Conservation (phyloP, 2,113 vertebrate genomes). For the Corythoichthys intestinalis region DNA sequence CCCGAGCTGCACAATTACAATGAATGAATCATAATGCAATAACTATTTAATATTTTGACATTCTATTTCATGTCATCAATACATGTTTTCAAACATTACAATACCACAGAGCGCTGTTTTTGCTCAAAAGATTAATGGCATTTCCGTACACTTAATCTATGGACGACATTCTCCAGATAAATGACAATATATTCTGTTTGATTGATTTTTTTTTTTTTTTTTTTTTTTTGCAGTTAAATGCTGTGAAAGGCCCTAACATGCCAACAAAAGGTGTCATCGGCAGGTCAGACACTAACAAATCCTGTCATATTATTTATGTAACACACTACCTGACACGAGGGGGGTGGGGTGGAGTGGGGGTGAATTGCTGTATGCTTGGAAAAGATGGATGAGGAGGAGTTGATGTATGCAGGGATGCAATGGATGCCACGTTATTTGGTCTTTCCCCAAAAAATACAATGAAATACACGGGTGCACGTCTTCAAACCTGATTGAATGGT, state of each 20-base stretch:
- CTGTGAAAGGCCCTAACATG: conserved; percentile 15
- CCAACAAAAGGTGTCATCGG: conserved; percentile 58
- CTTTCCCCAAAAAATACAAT: background rate
- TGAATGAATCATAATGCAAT: no score
- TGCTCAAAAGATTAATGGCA: no score
- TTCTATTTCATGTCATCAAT: no score
- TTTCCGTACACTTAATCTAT: no score
- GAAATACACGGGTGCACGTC: background rate
- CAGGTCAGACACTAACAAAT: conserved; percentile 58
- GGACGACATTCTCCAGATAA: conserved; percentile 1
- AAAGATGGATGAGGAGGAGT: background rate
- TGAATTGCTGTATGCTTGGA: background rate
- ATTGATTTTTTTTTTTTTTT: background rate
- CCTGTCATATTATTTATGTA: conserved; percentile 61
- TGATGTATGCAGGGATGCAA: background rate
- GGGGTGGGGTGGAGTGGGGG: conserved; percentile 21
- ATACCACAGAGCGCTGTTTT: no score
- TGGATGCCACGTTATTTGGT: background rate
- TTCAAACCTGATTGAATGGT: background rate
- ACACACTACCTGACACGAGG: conserved; percentile 53
- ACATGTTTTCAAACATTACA: no score
- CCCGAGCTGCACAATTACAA: no score
- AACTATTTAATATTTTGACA: no score
- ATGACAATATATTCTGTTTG: conserved; percentile 1
- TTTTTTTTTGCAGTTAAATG: background rate